Conservation (phyloP, 1,140 invertebrate genomes). For the Ptiloglossa arizonensis region DNA sequence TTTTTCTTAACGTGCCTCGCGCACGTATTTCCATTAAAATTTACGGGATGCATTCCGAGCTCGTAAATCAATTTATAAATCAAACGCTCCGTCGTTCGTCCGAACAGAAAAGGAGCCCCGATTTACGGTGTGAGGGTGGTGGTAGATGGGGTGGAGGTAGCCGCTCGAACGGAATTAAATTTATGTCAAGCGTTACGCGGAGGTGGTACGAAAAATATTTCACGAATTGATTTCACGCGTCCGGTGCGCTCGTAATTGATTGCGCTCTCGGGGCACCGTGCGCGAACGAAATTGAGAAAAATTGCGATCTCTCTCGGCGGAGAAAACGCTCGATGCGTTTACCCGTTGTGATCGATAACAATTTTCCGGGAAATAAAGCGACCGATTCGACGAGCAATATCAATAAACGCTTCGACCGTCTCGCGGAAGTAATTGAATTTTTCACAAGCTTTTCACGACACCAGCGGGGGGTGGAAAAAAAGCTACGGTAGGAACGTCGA, state of each 20-base stretch:
- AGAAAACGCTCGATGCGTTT: neutral
- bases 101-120: conserved; percentile 1
- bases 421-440: conserved; percentile 8
- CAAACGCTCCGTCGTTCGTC: conserved; percentile 6
- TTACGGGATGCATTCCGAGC: neutral
- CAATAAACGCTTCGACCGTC: neutral
- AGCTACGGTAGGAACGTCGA: too few species aligned
- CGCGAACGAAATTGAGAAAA: neutral
- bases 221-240: conserved; percentile 33
- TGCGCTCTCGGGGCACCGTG: neutral
- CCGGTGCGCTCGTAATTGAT: conserved; percentile 21
- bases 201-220: conserved; percentile 20
- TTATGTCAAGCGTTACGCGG: neutral
- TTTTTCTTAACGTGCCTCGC: conserved; percentile 15
- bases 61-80: conserved; percentile 41
- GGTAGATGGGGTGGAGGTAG: too few species aligned
- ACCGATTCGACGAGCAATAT: conserved; percentile 7
- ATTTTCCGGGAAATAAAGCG: conserved; percentile 18
- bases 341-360: neutral
- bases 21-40: neutral
- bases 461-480: neutral
- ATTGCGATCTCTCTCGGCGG: neutral
- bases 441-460: neutral
- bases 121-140: conserved; percentile 1
- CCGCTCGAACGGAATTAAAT: conserved; percentile 11